These are phyloP conservation scores for Zophobas morio DNA, from an alignment of 1,140 invertebrate genomes.

Conservation along the genomic window DNA sequence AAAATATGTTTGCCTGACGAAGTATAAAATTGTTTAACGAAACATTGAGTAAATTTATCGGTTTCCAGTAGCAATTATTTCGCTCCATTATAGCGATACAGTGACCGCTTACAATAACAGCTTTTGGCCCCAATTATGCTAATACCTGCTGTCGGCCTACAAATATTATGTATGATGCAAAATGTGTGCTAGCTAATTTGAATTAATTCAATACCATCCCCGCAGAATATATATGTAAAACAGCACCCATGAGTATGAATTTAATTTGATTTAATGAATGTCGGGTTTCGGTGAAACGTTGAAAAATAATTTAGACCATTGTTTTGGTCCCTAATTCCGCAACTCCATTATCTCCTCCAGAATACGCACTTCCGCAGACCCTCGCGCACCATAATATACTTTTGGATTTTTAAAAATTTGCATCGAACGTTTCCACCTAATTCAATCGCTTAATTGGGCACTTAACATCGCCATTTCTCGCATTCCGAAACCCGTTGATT, in stretches of 20 bases:
- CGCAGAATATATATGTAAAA: constrained; percentile 26
- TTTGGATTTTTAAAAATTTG: too few relatives aligned
- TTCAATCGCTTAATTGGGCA: too few relatives aligned
- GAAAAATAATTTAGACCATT: constrained; percentile 22
- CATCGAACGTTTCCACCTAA: too few relatives aligned
- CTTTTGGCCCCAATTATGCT: constrained; percentile 16
- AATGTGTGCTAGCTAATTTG: constrained; percentile 25
- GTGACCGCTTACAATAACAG: constrained; percentile 13
- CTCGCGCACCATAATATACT: too few relatives aligned
- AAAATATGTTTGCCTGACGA: neutral
- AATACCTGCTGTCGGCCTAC: neutral
- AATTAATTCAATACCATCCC: constrained; percentile 13
- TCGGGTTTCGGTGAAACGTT: constrained; percentile 10
- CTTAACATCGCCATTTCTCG: too few relatives aligned
- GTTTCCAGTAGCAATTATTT: constrained; percentile 4
- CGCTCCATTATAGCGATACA: constrained; percentile 4
- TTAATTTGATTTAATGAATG: constrained; percentile 39
- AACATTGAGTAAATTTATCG: neutral
- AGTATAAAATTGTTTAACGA: neutral
- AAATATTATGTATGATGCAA: constrained; percentile 18
- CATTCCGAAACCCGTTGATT: neutral
- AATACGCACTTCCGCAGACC: too few relatives aligned
- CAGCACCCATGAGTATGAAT: constrained; percentile 7
- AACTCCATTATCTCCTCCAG: neutral
- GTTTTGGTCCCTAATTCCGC: neutral